phyloP scores from a whole-genome alignment of 2,797 vertebrate genomes.

The Galago senegalensis region DNA sequence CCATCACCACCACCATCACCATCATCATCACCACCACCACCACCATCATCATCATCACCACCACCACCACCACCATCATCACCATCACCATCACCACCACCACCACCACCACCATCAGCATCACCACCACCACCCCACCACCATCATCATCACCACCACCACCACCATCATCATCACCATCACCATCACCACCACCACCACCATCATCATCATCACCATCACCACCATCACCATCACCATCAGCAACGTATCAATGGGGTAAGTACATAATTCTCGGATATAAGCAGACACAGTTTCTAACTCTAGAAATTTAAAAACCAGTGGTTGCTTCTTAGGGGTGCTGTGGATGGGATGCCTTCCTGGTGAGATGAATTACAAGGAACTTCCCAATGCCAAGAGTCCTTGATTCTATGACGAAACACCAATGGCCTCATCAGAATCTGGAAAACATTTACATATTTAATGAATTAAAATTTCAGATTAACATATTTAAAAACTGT shows the following conservation, averaged over 20 bases:
- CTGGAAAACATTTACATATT: not conserved
- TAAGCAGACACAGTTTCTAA: not conserved
- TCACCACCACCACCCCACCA: too few relatives aligned
- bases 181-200: too few relatives aligned
- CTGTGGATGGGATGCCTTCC: not conserved
- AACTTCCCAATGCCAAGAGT: not conserved
- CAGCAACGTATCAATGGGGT: not conserved
- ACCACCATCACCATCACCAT: not conserved
- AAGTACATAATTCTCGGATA: not conserved
- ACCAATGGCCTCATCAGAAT: not conserved
- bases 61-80: too few relatives aligned
- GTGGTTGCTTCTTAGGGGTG: not conserved
- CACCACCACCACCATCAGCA: too few relatives aligned
- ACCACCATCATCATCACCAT: too few relatives aligned
- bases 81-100: too few relatives aligned
- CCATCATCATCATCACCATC: too few relatives aligned
- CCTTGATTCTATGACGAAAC: not conserved
- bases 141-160: too few relatives aligned
- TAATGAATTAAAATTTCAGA: conserved; percentile 16
- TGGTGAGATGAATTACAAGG: not conserved
- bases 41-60: too few relatives aligned
- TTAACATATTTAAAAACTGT: not conserved
- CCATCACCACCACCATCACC: not conserved
- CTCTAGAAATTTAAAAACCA: conserved; percentile 26
- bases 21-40: too few relatives aligned